These are phyloP conservation scores for Caenorhabditis briggsae DNA, from an alignment of 1,140 invertebrate genomes.

Conservation along the genomic window DNA sequence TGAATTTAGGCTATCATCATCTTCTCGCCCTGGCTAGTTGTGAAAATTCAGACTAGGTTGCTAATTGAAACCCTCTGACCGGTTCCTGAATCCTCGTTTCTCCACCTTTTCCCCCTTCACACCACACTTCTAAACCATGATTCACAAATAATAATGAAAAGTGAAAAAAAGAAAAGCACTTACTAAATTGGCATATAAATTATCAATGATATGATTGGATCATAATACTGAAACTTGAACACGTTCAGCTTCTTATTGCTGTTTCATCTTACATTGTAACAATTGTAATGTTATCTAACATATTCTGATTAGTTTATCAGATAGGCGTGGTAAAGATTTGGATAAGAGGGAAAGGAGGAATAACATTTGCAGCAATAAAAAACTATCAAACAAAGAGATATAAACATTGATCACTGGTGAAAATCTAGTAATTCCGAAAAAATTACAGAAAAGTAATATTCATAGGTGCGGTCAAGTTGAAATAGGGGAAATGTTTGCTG, in stretches of 20 bases:
- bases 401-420: background rate
- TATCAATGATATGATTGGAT: slow-evolving; percentile 2
- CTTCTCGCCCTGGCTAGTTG: slow-evolving; percentile 8
- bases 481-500: too few relatives aligned
- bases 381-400: background rate
- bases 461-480: too few relatives aligned
- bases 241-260: slow-evolving; percentile 7
- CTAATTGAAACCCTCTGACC: slow-evolving; percentile 53
- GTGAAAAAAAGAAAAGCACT: slow-evolving; percentile 9
- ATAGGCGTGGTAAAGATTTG: slow-evolving; percentile 17
- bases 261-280: slow-evolving; percentile 36
- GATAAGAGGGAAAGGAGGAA: background rate
- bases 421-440: too few relatives aligned
- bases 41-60: slow-evolving; percentile 45
- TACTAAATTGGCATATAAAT: slow-evolving; percentile 50
- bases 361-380: background rate
- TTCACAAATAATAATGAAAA: slow-evolving; percentile 6
- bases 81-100: slow-evolving; percentile 48
- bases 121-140: slow-evolving; percentile 41
- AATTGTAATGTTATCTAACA: slow-evolving; percentile 43
- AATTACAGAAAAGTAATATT: too few relatives aligned
- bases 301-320: slow-evolving; percentile 35
- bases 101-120: background rate
- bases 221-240: slow-evolving; percentile 48
- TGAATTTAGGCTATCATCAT: slow-evolving; percentile 26